Evolutionary conservation across 2,888 invertebrate genomes (phyloP), one percentile per base, ranked within the genome.

Genomic region (Aradus depressus): DNA sequence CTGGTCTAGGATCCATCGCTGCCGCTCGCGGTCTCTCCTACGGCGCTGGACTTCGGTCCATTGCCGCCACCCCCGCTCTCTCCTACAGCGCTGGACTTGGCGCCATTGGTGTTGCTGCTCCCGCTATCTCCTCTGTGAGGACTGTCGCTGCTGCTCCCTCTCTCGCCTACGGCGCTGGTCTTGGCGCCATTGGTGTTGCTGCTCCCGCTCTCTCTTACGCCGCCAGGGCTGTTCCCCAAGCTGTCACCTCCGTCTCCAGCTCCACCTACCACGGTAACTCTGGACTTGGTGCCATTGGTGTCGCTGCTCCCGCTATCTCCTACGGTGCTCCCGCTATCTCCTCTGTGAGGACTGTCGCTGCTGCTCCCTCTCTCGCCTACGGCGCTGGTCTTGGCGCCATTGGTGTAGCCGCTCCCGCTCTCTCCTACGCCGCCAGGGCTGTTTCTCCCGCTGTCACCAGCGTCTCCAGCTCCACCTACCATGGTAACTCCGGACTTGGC

Each of bases 401-500:
- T 16, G 37, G 25, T 21, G 48, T 32, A 10, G 52, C 51, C 28
- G 50, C 49, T 28, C 53, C 51, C 14, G 55, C 51, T 26, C 28
- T 55, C 18, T 41, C 50, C 18, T n/a, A n/a, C n/a, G n/a, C n/a
- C n/a, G n/a, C n/a, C n/a, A n/a, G n/a, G n/a, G n/a, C n/a, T 39
- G 42, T 31, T 10, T 25, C 22, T 39, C 43, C 53, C 53, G 51
- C 64, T 72, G 72, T 72, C 69, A 55, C 61, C 65, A 4, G 69
- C 70, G 31, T 37, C 8, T 37, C 26, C 26, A 44, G 44, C 18
- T 42, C 31, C 31, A 26, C 42, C 32, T 66, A 62, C n/a, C n/a
- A n/a, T 1, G 42, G 42, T 19, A 23, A 32, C n/a, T n/a, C n/a
- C n/a, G 3, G 53, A 58, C 56, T 50, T 55, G 43, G 54, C 57